A percentile compares a stretch with the other conserved stretches of the same genome.
phyloP scores from a whole-genome alignment of 2,888 invertebrate genomes.

The Hedychridium roseum region DNA sequence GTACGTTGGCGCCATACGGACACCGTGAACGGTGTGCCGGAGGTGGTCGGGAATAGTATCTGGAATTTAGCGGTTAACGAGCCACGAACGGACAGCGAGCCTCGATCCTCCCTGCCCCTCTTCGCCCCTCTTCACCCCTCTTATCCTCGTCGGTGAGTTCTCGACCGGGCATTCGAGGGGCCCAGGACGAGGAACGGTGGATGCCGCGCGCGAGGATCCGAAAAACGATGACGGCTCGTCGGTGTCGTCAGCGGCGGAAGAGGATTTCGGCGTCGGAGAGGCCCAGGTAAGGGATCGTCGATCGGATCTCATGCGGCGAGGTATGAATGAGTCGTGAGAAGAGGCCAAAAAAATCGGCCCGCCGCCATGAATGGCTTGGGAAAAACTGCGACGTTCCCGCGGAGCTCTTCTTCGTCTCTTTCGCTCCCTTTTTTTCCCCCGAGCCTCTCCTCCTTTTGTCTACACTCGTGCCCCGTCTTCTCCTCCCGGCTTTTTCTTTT shows the following conservation, averaged over 20 bases:
- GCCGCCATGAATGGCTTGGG: constrained; percentile 52
- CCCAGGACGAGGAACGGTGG: constrained; percentile 21
- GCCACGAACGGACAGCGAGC: constrained; percentile 2
- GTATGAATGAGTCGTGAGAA: constrained; percentile 60
- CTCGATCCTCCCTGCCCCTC: background rate
- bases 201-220: constrained; percentile 14
- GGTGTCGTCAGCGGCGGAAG: constrained; percentile 27
- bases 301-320: constrained; percentile 52
- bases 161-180: constrained; percentile 24
- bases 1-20: no score
- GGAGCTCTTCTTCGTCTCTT: constrained; percentile 16
- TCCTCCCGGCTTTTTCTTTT: constrained; percentile 6
- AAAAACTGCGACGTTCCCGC: constrained; percentile 46
- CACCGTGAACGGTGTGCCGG: no score
- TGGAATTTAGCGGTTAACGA: background rate
- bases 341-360: constrained; percentile 38
- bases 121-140: no score
- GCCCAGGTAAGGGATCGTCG: constrained; percentile 40
- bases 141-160: no score
- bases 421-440: background rate
- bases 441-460: constrained; percentile 2
- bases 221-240: constrained; percentile 31
- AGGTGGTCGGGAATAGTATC: background rate
- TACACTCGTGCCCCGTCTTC: constrained; percentile 7
- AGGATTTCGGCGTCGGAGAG: constrained; percentile 32